phyloP scores from a whole-genome alignment of 37 sponge, comb jelly and placozoan genomes.

The Spongia lamella region DNA sequence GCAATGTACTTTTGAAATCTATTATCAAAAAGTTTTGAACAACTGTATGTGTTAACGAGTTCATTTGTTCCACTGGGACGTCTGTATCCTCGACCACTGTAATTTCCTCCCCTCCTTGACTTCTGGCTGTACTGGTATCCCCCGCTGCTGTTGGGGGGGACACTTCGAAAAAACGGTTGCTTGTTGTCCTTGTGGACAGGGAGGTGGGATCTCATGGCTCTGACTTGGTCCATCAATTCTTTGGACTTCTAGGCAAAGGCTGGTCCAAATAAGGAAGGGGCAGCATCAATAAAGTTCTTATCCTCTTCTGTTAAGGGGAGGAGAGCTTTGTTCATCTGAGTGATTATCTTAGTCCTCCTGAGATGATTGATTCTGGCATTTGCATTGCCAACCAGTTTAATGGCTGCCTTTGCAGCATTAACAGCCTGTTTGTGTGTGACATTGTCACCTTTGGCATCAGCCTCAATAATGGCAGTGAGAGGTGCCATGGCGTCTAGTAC shows the following conservation, averaged over 20 bases:
- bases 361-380: conserved; percentile 2
- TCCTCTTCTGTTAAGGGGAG: conserved; percentile 7
- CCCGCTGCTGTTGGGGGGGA: conserved; percentile 4
- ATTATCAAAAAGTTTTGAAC: neutral
- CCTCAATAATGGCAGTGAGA: conserved; percentile 22
- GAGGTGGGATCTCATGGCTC: no score
- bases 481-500: conserved; percentile 31
- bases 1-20: conserved; percentile 3
- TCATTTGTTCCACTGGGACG: no score
- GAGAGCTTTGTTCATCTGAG: conserved; percentile 10
- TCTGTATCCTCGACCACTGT: no score
- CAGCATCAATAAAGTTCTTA: neutral
- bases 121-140: no score
- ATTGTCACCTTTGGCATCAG: neutral
- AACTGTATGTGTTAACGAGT: neutral
- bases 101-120: no score
- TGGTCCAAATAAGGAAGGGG: conserved; percentile 8
- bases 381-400: conserved; percentile 5
- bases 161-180: neutral
- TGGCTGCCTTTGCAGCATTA: conserved; percentile 7
- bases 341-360: neutral
- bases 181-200: no score
- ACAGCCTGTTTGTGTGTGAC: neutral
- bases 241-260: conserved; percentile 8
- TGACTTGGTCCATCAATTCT: neutral